Percentiles rank a stretch among this genome's conserved stretches.
These are phyloP conservation scores for Probosciger aterrimus DNA, from an alignment of 2,113 vertebrate species.

Conservation along the genomic window DNA sequence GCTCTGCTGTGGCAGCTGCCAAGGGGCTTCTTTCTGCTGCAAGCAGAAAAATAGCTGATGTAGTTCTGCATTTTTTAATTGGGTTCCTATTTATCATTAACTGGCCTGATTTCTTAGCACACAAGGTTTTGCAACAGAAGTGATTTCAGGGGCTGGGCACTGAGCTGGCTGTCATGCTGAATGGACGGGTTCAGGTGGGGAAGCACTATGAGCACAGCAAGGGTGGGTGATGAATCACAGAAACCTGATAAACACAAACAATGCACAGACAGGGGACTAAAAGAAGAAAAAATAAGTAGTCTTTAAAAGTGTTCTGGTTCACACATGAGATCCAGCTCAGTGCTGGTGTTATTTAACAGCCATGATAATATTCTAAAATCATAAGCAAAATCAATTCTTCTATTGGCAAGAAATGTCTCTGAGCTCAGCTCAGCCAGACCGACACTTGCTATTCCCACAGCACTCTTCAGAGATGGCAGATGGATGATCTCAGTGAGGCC, in stretches of 20 bases:
- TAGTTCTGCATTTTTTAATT: background rate
- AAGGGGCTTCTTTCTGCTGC: background rate
- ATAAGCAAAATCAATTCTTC: background rate
- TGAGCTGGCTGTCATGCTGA: background rate
- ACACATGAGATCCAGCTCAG: background rate
- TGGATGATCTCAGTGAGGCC: background rate
- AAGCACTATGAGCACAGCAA: fast-evolving
- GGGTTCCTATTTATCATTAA: background rate
- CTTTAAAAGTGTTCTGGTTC: background rate
- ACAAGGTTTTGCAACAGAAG: background rate
- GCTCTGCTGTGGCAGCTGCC: background rate
- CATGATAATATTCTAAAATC: background rate
- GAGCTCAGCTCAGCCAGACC: background rate
- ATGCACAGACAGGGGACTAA: background rate
- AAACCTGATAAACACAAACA: background rate
- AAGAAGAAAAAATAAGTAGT: background rate
- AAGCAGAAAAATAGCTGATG: background rate
- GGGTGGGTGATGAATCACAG: background rate
- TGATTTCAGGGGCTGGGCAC: background rate
- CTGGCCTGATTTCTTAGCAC: background rate
- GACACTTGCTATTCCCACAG: background rate
- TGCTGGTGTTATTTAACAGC: background rate
- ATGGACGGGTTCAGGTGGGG: background rate
- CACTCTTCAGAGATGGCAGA: background rate
- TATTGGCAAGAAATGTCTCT: background rate